Evolutionary conservation across 1,140 invertebrate genomes (phyloP).

Genomic region (Drosophila triauraria): DNA sequence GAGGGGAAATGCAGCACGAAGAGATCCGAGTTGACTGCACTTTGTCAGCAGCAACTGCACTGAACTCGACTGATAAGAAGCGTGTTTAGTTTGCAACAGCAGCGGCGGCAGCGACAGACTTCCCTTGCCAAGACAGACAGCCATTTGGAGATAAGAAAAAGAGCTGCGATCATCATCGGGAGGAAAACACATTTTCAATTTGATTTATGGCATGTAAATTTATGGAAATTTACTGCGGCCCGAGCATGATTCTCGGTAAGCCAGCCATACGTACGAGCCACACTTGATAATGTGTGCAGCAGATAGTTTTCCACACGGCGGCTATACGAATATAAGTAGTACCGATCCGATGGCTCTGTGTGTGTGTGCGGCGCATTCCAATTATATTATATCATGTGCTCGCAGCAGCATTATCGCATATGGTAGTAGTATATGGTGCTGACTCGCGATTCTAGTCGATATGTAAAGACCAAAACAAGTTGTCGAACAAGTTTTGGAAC

Average conservation of each 20-base stretch:
- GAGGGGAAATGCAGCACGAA: constrained; percentile 61
- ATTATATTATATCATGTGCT: constrained; percentile 82
- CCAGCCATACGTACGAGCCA: constrained; percentile 9
- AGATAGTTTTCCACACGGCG: constrained; percentile 35
- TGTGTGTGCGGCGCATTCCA: constrained; percentile 65
- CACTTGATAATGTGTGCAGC: constrained; percentile 60
- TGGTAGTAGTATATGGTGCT: constrained; percentile 65
- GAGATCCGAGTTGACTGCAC: constrained; percentile 71
- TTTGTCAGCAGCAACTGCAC: constrained; percentile 59
- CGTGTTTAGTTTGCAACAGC: constrained; percentile 66
- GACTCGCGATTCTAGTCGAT: constrained; percentile 70
- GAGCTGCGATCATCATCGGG: constrained; percentile 35
- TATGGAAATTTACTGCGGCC: constrained; percentile 77
- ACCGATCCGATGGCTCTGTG: neutral
- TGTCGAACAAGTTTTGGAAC: constrained; percentile 79
- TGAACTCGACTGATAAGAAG: constrained; percentile 59
- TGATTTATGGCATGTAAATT: constrained; percentile 82
- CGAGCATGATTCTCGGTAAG: constrained; percentile 50
- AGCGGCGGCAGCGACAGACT: constrained; percentile 18
- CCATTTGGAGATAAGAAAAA: constrained; percentile 62
- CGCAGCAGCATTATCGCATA: constrained; percentile 78
- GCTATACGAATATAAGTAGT: constrained; percentile 6
- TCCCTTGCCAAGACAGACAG: constrained; percentile 26
- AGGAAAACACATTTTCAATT: constrained; percentile 75
- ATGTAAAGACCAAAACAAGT: constrained; percentile 77